Evolutionary conservation across 2,888 invertebrate species (phyloP).

Genomic region (Cheilosia vernalis): DNA sequence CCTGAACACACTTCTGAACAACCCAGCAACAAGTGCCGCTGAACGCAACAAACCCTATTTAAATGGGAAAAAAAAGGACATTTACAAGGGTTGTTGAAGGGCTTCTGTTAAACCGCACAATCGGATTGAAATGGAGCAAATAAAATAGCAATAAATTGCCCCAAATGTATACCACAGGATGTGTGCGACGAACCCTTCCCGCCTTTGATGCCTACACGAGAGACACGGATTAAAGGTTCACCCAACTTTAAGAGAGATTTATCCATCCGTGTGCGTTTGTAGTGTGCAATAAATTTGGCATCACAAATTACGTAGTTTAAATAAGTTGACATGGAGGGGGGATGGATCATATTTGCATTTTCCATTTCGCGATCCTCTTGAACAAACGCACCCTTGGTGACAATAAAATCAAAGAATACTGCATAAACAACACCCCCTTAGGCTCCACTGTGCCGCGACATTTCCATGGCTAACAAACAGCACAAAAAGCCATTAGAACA

Average conservation of each 20-base stretch:
- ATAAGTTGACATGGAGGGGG: conserved; percentile 22
- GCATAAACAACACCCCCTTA: conserved; percentile 51
- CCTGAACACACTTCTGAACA: conserved; percentile 34
- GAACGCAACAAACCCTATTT: conserved; percentile 33
- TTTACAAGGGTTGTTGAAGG: conserved; percentile 64
- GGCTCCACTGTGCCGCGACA: conserved; percentile 62
- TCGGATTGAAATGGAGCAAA: conserved; percentile 71
- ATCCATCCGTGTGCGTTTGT: conserved; percentile 22
- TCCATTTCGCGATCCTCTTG: conserved; percentile 57
- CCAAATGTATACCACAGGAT: conserved; percentile 41
- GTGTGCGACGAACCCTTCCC: conserved; percentile 37
- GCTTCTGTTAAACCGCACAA: conserved; percentile 57
- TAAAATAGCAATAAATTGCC: conserved; percentile 71
- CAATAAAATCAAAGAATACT: conserved; percentile 68
- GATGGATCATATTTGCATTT: conserved; percentile 66
- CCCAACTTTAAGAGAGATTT: conserved; percentile 39
- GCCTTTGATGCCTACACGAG: background rate
- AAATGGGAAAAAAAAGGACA: conserved; percentile 33
- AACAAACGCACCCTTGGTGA: conserved; percentile 72
- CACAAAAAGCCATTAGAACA: conserved; percentile 69
- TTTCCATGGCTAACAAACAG: conserved; percentile 37
- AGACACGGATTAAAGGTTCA: conserved; percentile 19
- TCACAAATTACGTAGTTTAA: conserved; percentile 56
- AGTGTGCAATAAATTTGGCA: conserved; percentile 45
- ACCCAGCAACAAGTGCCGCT: conserved; percentile 59